These are phyloP conservation scores for Melanerpes aurifrons DNA, from an alignment of 2,113 vertebrate species.

Conservation along the genomic window DNA sequence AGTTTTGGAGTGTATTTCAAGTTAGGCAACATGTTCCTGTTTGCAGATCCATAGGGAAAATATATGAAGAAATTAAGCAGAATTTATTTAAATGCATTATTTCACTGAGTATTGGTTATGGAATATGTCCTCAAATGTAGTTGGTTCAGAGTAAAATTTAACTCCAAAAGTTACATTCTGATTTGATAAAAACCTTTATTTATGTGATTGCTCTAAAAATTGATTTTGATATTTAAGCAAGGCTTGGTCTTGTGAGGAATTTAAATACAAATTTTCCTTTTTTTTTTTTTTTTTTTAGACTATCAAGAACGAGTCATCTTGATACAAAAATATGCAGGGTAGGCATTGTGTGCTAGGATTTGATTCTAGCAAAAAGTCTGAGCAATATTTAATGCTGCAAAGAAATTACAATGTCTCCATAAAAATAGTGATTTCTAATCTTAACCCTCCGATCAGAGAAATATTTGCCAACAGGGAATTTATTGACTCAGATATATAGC, in stretches of 20 bases:
- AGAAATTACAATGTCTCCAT: constrained; percentile 30
- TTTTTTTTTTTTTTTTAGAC: neutral
- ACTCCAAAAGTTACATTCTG: neutral
- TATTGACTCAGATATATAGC: constrained; percentile 76
- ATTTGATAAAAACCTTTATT: neutral
- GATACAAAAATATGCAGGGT: neutral
- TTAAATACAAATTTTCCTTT: neutral
- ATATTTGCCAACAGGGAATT: constrained; percentile 78
- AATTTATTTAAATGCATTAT: neutral
- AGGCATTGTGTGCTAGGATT: neutral
- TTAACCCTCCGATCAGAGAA: constrained; percentile 40
- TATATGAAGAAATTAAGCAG: neutral
- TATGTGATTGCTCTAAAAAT: neutral
- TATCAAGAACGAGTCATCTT: neutral
- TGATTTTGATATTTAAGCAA: neutral
- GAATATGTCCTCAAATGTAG: neutral
- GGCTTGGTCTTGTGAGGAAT: neutral
- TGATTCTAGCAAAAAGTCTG: neutral
- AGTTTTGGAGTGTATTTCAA: neutral
- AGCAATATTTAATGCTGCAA: neutral
- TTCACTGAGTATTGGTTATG: neutral
- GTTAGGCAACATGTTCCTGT: neutral
- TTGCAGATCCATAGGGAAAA: neutral
- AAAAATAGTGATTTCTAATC: constrained; percentile 64
- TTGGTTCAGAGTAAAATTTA: neutral